Base-by-base conservation (phyloP, 2,797 vertebrate genomes). In the Alfaro cultratus region DNA sequence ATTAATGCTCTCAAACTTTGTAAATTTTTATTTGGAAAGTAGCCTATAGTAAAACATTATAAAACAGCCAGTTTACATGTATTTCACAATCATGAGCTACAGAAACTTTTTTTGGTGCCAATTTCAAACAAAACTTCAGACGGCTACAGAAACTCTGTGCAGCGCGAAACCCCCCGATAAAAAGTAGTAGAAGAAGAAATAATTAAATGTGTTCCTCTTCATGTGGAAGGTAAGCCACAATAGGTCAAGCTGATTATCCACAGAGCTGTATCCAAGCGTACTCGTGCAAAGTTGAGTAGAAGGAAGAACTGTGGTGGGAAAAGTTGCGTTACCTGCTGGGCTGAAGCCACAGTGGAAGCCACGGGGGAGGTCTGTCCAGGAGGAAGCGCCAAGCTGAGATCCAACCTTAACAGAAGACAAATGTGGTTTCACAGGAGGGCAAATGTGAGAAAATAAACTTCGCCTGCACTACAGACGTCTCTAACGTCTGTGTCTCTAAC, bases 331-430 rank as follows among this genome's bases (percentile, higher is more conserved):
- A 60, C 57, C 29, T 60, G 12, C 57, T 31, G 29, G 13, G n/a
- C 57, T 16, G 57, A 60, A 29, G 57, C 57, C 57, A 29, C 57
- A 60, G 57, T 60, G 57, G n/a, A 60, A 15, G 95, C 94, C 88
- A 98, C 95, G 10, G 96, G 96, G 29, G 96, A 95, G 0, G 95
- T 97, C 91, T 97, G 96, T 49, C 97, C 96, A 91, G 97, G 93
- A 88, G 97, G 97, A 88, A 98, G 96, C 87, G 97, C 96, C 96
- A 97, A 94, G 90, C 96, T 97, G 85, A 98, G 95, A 90, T 98
- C 97, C 94, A 98, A 95, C 76, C 96, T 94, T 41, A 45, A 46
- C 12, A 79, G 5, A 13, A 45, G 8, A 18, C 34, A 80, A 26
- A 43, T 11, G 49, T 60, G 75, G 9, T 76, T 64, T 75, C 0